A percentile compares a stretch with the other conserved stretches of the same genome.
Evolutionary conservation across 2,888 invertebrate species (phyloP).

Genomic region (Tortricodes alternella): DNA sequence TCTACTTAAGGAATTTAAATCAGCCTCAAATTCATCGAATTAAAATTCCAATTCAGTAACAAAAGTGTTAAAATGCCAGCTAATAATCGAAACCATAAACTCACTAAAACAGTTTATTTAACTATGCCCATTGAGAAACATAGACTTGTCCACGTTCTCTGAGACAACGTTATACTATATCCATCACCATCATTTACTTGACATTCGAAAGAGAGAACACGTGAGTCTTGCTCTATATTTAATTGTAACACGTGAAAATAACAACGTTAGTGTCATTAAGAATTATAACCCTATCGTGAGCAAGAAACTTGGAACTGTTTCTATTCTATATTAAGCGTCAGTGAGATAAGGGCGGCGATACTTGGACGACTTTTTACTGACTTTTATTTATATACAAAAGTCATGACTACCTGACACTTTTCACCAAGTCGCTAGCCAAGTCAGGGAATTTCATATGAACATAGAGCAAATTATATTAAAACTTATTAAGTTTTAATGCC

Average conservation of each 20-base stretch:
- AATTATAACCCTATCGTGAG: conserved; percentile 29
- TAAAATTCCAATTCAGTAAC: conserved; percentile 12
- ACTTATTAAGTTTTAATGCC: no score
- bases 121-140: conserved; percentile 6
- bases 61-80: conserved; percentile 2
- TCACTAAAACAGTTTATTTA: background rate
- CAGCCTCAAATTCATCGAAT: background rate
- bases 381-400: background rate
- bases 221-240: background rate
- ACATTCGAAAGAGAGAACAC: conserved; percentile 3
- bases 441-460: no score
- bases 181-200: background rate
- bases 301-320: conserved; percentile 32
- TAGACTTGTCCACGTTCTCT: background rate
- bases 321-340: conserved; percentile 35
- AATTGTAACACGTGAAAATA: background rate
- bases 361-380: background rate
- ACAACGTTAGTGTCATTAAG: conserved; percentile 5
- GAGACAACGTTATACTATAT: background rate
- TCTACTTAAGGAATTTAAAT: background rate
- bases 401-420: no score
- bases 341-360: conserved; percentile 14
- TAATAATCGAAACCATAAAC: conserved; percentile 9
- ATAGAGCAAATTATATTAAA: no score
- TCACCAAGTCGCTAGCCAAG: no score